phyloP scores from a whole-genome alignment of 1,140 invertebrate genomes.

The Calliphora vicina region DNA sequence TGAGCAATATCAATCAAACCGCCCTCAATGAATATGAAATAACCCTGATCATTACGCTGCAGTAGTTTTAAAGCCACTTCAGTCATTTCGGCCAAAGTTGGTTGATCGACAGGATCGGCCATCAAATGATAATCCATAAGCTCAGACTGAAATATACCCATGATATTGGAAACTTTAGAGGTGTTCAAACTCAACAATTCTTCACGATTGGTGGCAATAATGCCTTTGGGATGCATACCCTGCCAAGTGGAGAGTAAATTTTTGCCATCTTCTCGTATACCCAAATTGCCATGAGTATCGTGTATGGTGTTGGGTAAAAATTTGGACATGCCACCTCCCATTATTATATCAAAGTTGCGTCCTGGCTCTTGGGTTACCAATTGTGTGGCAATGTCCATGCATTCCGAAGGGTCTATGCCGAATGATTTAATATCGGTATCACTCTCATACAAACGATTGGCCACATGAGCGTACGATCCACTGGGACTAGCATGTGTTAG shows the following conservation, averaged over 20 bases:
- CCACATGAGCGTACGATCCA: conserved; percentile 65
- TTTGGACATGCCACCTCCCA: conserved; percentile 74
- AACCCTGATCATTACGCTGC: conserved; percentile 72
- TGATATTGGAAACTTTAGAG: conserved; percentile 50
- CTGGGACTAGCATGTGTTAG: conserved; percentile 61
- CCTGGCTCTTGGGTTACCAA: conserved; percentile 71
- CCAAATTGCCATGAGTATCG: conserved; percentile 65
- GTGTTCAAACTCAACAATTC: conserved; percentile 60
- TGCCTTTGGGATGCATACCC: conserved; percentile 49
- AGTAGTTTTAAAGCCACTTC: conserved; percentile 76
- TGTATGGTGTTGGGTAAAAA: conserved; percentile 65
- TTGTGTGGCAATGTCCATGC: conserved; percentile 69
- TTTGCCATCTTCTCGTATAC: conserved; percentile 65
- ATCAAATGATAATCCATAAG: conserved; percentile 66
- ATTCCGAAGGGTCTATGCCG: conserved; percentile 56
- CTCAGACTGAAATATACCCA: conserved; percentile 65
- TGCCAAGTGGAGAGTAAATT: conserved; percentile 67
- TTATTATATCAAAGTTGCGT: conserved; percentile 69
- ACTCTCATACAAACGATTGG: conserved; percentile 80
- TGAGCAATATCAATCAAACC: conserved; percentile 79
- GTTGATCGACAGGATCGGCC: conserved; percentile 67
- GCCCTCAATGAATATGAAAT: conserved; percentile 71
- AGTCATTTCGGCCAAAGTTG: conserved; percentile 80
- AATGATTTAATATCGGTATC: conserved; percentile 69
- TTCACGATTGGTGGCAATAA: conserved; percentile 72